phyloP scores from a whole-genome alignment of 2,113 vertebrate genomes.

The Calonectris borealis region DNA sequence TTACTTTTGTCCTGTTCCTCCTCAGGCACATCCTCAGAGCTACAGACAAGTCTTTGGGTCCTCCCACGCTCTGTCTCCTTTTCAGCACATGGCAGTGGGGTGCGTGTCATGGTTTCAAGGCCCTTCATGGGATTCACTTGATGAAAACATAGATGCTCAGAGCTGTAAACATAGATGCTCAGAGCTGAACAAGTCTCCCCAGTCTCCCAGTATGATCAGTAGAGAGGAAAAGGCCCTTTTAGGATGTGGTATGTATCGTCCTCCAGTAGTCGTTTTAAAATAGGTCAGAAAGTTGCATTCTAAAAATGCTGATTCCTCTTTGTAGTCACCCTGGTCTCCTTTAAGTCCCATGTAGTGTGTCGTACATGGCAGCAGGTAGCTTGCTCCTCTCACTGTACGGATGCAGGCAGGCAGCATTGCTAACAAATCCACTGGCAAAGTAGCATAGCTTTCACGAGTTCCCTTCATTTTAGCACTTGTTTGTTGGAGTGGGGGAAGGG shows the following conservation, averaged over 20 bases:
- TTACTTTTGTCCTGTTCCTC: background rate
- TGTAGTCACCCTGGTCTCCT: background rate
- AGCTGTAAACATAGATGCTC: background rate
- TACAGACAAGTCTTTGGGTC: background rate
- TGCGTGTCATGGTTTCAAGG: background rate
- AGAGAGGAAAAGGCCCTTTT: background rate
- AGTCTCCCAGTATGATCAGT: background rate
- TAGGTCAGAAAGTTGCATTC: background rate
- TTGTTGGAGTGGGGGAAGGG: background rate
- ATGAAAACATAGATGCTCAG: background rate
- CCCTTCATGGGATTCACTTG: background rate
- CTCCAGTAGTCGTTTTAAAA: background rate
- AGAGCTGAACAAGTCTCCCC: background rate
- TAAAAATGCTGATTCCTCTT: background rate
- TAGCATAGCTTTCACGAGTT: background rate
- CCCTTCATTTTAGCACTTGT: background rate
- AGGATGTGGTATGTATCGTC: background rate
- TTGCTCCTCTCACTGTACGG: background rate
- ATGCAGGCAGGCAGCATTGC: background rate
- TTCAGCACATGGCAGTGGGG: background rate
- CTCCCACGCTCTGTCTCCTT: background rate
- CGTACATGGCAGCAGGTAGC: background rate
- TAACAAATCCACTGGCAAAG: background rate
- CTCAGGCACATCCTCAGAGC: background rate
- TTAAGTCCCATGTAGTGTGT: background rate